These are phyloP conservation scores for Theocolax elegans DNA, from an alignment of 1,140 invertebrate species.

Conservation along the genomic window DNA sequence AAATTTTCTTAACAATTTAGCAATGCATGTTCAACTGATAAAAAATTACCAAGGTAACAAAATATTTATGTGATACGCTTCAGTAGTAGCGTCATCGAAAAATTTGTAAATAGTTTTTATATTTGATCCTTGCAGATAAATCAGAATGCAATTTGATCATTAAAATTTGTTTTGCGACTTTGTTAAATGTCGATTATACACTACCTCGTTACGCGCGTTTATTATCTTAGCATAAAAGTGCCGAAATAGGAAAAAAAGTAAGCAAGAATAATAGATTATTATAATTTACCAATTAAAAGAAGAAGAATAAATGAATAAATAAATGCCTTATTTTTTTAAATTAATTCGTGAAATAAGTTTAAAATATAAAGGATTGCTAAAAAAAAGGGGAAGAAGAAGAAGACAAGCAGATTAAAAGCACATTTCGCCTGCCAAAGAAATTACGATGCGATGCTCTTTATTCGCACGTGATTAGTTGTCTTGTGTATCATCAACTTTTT, in stretches of 20 bases:
- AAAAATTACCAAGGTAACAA: too few species aligned
- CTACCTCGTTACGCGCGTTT: slow-evolving; percentile 12
- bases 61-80: too few species aligned
- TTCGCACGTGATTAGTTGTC: neutral
- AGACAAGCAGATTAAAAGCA: neutral
- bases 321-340: neutral
- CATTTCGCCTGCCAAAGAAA: neutral
- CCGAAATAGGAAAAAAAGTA: neutral
- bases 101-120: slow-evolving; percentile 19
- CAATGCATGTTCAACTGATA: too few species aligned
- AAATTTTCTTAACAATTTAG: too few species aligned
- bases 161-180: slow-evolving; percentile 16
- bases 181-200: slow-evolving; percentile 3
- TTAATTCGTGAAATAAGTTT: neutral
- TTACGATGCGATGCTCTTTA: neutral
- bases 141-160: slow-evolving; percentile 16
- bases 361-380: neutral
- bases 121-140: neutral
- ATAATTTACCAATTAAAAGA: slow-evolving; percentile 1
- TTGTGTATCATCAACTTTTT: slow-evolving; percentile 5
- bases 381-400: too few species aligned
- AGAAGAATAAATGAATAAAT: too few species aligned
- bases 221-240: slow-evolving; percentile 4
- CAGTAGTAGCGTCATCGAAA: slow-evolving; percentile 5
- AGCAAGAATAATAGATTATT: slow-evolving; percentile 5